Evolutionary conservation across 2,888 invertebrate species (phyloP), one percentile per base, ranked within the genome.

Genomic region (Drosophila lutescens): DNA sequence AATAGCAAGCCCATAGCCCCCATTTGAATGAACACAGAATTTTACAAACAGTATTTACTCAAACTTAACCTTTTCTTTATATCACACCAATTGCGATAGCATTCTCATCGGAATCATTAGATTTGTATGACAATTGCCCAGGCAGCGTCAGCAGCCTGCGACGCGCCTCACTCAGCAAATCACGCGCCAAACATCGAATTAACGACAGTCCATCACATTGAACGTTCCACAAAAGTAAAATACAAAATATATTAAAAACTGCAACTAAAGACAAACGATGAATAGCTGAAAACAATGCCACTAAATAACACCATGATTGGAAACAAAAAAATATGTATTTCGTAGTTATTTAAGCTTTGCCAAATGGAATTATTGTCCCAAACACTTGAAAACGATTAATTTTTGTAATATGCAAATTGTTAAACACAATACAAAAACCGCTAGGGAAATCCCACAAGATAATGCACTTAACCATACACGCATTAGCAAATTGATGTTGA

Each of bases 31-130:
- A 49, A 63, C 65, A 65, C 65, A 41, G 13, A 50, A 72, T 61
- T 72, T 61, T 50, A 68, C 53, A 74, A 68, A 61, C 46, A 23
- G 55, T 66, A 75, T 72, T 73, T 76, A 71, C 73, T 80, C 79
- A 75, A 69, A 78, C 73, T 38, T 76, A 77, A 82, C 61, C 79
- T 71, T 80, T 77, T 79, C 72, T 81, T 77, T 81, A 57, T 61
- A 84, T 59, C 59, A 74, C 55, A 74, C 40, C 66, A 66, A 68
- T 78, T 77, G 40, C 47, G 72, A 71, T 88, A 92, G 92, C 92
- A 81, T 92, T 92, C 88, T 92, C 92, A 90, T 90, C 92, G 89
- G 92, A 92, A 91, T 92, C 92, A 90, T 91, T 92, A 90, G 92
- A 92, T 90, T 88, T 86, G 81, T 91, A 92, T 86, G 92, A 92